Evolutionary conservation across 2,888 invertebrate genomes (phyloP), one percentile per base, ranked within the genome.

Genomic region (Yponomeuta sedellus): DNA sequence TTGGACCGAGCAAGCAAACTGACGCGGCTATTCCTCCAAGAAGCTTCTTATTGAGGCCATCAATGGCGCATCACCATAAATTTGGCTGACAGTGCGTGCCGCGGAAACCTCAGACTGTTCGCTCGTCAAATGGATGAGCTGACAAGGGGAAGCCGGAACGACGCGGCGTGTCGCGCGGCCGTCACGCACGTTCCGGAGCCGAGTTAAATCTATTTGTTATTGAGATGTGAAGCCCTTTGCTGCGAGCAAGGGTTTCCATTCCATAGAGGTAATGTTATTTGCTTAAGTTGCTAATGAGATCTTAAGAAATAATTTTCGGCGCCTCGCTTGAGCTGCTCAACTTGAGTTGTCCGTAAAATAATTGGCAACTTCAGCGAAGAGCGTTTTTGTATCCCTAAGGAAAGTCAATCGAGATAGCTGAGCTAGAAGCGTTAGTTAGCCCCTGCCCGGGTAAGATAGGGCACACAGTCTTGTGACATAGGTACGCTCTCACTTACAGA

Each of bases 21-120:
- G 44, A 52, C 44, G 44, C 4, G 0, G 44, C 12, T 4, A 52
- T 16, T 52, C 16, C 16, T 16, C 44, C 16, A 52, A 12, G 44
- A 52, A 52, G 44, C 44, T 52, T 16, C 44, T 52, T 16, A 52
- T 52, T 10, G 25, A 59, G 20, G 10, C 22, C 12, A 59, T 22
- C 59, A 8, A 11, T 22, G 59, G 59, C 11, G 20, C 64, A 68
- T 69, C 66, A 71, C 65, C 39, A 67, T 67, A 68, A 66, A 68
- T 71, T 72, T 70, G 70, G 71, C 70, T 57, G 44, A 16, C 44
- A 16, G 44, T 52, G 66, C 59, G 59, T 59, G 69, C 69, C 65
- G 68, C 69, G 69, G 67, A 73, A 71, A 72, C 70, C 71, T 74
- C 71, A 71, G 68, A 73, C 72, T 73, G 71, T 34, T 34, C 34